Evolutionary conservation across 2,888 invertebrate genomes (phyloP).

Genomic region (Pocota personata): DNA sequence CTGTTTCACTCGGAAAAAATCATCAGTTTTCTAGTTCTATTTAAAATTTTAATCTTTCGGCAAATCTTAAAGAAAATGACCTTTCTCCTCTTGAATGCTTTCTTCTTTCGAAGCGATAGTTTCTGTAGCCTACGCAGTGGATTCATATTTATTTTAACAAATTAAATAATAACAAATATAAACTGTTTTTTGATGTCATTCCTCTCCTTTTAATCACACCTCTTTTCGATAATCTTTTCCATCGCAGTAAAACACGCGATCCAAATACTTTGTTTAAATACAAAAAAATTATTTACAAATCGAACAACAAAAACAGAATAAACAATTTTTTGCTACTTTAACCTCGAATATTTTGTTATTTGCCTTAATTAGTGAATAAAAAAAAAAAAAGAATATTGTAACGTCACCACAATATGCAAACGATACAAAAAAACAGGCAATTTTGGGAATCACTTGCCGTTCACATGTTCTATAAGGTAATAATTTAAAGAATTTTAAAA

Average conservation of each 20-base stretch:
- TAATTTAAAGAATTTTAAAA: not conserved
- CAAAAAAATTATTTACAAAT: not conserved
- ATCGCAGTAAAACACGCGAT: not conserved
- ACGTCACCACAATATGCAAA: not conserved
- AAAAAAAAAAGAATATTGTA: not conserved
- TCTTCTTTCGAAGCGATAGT: not conserved
- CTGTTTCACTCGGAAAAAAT: not conserved
- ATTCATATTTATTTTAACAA: not conserved
- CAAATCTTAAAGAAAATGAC: not conserved
- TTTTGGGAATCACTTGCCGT: conserved; percentile 1
- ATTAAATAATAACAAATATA: not conserved
- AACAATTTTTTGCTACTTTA: conserved; percentile 8
- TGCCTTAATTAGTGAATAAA: conserved; percentile 3
- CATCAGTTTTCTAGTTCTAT: too few species aligned
- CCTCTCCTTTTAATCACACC: not conserved
- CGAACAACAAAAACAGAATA: not conserved
- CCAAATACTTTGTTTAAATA: not conserved
- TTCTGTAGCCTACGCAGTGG: not conserved
- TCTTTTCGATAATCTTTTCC: not conserved
- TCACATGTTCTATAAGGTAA: conserved; percentile 6
- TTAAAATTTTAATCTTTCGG: too few species aligned
- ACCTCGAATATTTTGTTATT: conserved; percentile 18
- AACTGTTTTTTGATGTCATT: not conserved
- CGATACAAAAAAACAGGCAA: not conserved
- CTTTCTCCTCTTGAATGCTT: not conserved